Base-by-base conservation (phyloP, 1,140 invertebrate genomes). In the Bicyclus anynana region DNA sequence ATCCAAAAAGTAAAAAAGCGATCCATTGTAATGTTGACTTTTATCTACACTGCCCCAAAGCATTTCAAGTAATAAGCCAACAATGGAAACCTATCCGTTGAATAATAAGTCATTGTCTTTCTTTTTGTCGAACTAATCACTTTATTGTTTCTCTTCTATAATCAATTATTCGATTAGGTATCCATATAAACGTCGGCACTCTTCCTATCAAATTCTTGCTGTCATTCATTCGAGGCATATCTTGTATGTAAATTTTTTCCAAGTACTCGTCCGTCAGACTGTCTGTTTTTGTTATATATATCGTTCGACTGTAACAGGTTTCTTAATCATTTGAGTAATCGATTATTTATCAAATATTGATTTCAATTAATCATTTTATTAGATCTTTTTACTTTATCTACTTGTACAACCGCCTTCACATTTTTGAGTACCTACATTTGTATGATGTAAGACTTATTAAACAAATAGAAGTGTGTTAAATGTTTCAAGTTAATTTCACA, bases 21-120 rank as follows among this genome's bases (percentile, higher is more conserved):
- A n/a, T 20, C 17, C 20, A 44, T 20, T 17, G 17, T 37, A 14
- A 27, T 44, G 26, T 16, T 35, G 26, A 29, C 29, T 53, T 40
- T 48, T 51, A 50, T 61, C 52, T 61, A 27, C 59, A 17, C 14
- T 49, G 44, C 21, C 42, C 27, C n/a, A 54, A 50, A 13, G 14
- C 50, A 47, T 49, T 57, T 44, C 63, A 56, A 58, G 53, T 62
- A 67, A 65, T 72, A 72, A 50, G 51, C 64, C 68, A 69, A 82
- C 76, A 81, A 84, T 84, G 74, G 76, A 46, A 78, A 69, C 65
- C 70, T 80, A 78, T 79, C 69, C 65, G 59, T 65, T 67, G 76
- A 77, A 84, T 83, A 81, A 86, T 86, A 86, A 81, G 62, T 86
- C 83, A 86, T 86, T 86, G 83, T 84, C 77, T 80, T 75, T 76